These are phyloP conservation scores for Saturnia pavonia DNA, from an alignment of 2,888 invertebrate genomes.

Conservation along the genomic window DNA sequence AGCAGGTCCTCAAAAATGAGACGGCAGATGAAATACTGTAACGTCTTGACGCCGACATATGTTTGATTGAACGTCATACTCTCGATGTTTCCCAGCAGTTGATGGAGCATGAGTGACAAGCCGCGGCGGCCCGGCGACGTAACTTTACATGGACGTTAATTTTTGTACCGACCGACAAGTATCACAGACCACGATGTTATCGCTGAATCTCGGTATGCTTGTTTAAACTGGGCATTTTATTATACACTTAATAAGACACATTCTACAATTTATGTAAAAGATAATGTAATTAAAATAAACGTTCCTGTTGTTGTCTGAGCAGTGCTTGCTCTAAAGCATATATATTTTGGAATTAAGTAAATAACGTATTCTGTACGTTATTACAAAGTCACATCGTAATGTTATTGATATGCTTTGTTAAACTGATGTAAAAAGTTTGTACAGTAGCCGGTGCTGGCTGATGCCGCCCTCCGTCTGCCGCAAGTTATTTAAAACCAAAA, in stretches of 20 bases:
- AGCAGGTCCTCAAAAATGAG: constrained; percentile 65
- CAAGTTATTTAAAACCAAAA: constrained; percentile 77
- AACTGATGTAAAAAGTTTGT: constrained; percentile 71
- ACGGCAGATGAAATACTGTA: constrained; percentile 73
- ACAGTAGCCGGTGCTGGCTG: constrained; percentile 43
- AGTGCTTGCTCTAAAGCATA: constrained; percentile 32
- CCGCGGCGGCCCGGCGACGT: constrained; percentile 61
- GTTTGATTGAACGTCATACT: constrained; percentile 78
- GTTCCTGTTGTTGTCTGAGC: constrained; percentile 41
- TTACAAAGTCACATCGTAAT: constrained; percentile 62
- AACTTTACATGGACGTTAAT: constrained; percentile 78
- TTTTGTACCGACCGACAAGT: constrained; percentile 66
- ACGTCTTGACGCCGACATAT: constrained; percentile 71
- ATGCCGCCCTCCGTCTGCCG: constrained; percentile 66
- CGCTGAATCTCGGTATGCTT: constrained; percentile 65
- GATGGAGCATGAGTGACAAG: constrained; percentile 82
- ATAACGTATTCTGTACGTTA: constrained; percentile 32
- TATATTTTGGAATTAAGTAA: neutral
- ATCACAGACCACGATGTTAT: constrained; percentile 63
- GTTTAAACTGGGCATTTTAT: constrained; percentile 67
- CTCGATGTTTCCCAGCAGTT: constrained; percentile 76
- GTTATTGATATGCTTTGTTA: constrained; percentile 70
- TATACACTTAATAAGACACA: constrained; percentile 64
- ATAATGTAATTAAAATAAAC: constrained; percentile 44
- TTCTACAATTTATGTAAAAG: constrained; percentile 60